Conservation (phyloP, 2,888 invertebrate genomes). For the Resseliella maxima region DNA sequence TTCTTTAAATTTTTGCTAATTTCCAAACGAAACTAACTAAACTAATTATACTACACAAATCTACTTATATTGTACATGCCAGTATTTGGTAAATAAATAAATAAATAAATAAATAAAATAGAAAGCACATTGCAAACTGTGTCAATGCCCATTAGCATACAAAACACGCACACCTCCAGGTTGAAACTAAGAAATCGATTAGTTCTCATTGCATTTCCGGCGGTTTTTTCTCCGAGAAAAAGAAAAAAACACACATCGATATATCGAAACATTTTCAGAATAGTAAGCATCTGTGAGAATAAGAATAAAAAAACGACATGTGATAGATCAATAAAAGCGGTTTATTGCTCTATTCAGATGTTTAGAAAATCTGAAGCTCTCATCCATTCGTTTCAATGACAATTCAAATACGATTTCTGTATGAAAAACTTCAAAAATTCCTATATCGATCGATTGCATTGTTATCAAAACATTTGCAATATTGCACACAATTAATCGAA, state of each 20-base stretch:
- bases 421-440: neutral
- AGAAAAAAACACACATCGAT: neutral
- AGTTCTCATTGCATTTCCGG: neutral
- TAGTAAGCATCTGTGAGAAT: neutral
- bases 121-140: too few species aligned
- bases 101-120: too few species aligned
- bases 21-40: too few species aligned
- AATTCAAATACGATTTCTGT: neutral
- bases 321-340: slow-evolving; percentile 24
- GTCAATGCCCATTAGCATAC: too few species aligned
- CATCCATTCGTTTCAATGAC: neutral
- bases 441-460: neutral
- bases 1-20: too few species aligned
- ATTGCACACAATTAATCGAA: slow-evolving; percentile 23
- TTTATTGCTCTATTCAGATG: slow-evolving; percentile 26
- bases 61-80: too few species aligned
- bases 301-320: neutral
- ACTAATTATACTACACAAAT: too few species aligned
- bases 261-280: slow-evolving; percentile 5
- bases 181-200: neutral
- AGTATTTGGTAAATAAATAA: too few species aligned
- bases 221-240: neutral
- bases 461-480: slow-evolving; percentile 15
- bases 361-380: slow-evolving; percentile 19
- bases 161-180: neutral